A percentile compares a stretch with the other conserved stretches of the same genome.
These are phyloP conservation scores for Hyposoter dolosus DNA, from an alignment of 2,888 invertebrate genomes.

Conservation along the genomic window DNA sequence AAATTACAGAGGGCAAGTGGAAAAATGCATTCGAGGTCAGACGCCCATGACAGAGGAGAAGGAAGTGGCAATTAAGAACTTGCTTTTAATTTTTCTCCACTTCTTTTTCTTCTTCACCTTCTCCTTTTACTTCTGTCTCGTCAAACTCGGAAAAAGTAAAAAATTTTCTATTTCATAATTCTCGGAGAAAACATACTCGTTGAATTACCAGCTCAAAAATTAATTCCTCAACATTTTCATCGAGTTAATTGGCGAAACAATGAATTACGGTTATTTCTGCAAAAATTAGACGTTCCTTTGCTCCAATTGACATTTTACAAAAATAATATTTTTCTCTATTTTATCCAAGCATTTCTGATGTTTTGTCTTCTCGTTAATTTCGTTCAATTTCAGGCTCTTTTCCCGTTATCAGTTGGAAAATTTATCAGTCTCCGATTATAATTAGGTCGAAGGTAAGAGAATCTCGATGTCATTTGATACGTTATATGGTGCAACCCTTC, in stretches of 20 bases:
- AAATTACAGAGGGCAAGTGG: slow-evolving; percentile 14
- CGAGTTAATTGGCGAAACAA: neutral
- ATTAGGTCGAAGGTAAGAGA: slow-evolving; percentile 45
- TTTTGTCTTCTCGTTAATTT: neutral
- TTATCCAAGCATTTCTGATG: neutral
- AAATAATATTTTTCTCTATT: neutral
- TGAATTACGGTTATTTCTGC: neutral
- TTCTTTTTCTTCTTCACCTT: neutral
- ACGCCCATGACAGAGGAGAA: slow-evolving; percentile 7
- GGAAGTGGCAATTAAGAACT: slow-evolving; percentile 46
- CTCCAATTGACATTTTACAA: neutral
- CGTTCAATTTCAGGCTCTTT: neutral
- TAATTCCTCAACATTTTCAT: neutral
- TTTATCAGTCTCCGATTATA: slow-evolving; percentile 18
- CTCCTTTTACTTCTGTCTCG: neutral
- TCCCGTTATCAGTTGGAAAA: neutral
- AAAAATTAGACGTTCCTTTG: neutral
- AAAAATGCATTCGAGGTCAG: slow-evolving; percentile 50
- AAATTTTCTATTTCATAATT: neutral
- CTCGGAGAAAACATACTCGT: neutral
- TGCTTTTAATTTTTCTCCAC: neutral
- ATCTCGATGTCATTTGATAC: slow-evolving; percentile 49
- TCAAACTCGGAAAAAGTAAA: too few species aligned
- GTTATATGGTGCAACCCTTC: slow-evolving; percentile 18
- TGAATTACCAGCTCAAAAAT: neutral